Conservation (phyloP, 2,797 vertebrate genomes). For the Cyclopterus lumpus region DNA sequence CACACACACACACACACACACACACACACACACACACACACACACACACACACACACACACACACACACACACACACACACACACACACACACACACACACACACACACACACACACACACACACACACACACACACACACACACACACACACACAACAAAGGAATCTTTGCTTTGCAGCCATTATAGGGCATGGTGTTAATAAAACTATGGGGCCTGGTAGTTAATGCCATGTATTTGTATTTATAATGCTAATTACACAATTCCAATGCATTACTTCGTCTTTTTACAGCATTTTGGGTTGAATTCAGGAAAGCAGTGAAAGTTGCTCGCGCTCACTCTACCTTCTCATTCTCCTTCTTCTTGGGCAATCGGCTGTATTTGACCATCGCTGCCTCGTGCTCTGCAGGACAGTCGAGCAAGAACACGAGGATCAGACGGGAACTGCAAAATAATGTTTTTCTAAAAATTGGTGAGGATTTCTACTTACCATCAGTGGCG, state of each 20-base stretch:
- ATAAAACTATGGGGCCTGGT: neutral
- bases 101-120: neutral
- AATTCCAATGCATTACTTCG: constrained; percentile 30
- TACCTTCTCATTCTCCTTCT: constrained; percentile 96
- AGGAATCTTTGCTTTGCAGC: constrained; percentile 23
- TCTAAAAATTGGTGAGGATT: neutral
- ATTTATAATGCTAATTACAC: constrained; percentile 31
- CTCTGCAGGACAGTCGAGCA: constrained; percentile 78
- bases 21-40: constrained; percentile 2
- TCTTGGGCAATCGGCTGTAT: constrained; percentile 96
- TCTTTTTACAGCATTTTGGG: constrained; percentile 17
- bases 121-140: constrained; percentile 8
- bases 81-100: constrained; percentile 10
- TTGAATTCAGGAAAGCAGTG: constrained; percentile 30
- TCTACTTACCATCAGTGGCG: constrained; percentile 91
- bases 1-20: constrained; percentile 13
- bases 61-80: constrained; percentile 9
- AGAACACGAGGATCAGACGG: constrained; percentile 9
- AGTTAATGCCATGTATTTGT: constrained; percentile 32
- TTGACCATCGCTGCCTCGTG: constrained; percentile 98
- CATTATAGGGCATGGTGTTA: neutral
- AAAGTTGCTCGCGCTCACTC: constrained; percentile 25
- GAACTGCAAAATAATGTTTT: neutral
- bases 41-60: constrained; percentile 2
- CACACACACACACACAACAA: constrained; percentile 18